These are phyloP conservation scores for Diabrotica undecimpunctata DNA, from an alignment of 1,140 invertebrate genomes.

Conservation along the genomic window DNA sequence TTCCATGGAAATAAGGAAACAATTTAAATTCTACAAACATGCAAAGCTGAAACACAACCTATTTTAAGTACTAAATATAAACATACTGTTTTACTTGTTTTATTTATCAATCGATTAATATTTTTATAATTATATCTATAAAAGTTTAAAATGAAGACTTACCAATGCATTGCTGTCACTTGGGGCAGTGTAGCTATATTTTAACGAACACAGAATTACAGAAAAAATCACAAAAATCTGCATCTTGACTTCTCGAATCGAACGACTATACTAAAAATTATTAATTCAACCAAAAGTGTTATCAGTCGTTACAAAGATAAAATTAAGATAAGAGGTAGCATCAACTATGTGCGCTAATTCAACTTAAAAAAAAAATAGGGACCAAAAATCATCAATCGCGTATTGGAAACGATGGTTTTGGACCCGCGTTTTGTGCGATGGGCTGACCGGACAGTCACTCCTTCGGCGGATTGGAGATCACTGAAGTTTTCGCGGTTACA, in stretches of 20 bases:
- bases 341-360: neutral
- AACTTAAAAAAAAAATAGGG: neutral
- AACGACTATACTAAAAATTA: neutral
- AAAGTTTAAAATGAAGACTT: neutral
- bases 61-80: no score
- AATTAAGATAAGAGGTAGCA: neutral
- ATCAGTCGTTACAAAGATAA: conserved; percentile 2
- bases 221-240: conserved; percentile 9
- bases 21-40: no score
- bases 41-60: no score
- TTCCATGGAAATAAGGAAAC: no score
- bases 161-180: conserved; percentile 16
- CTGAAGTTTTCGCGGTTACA: conserved; percentile 6
- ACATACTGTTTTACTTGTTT: no score
- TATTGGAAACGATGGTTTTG: neutral
- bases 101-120: no score
- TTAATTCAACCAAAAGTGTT: neutral
- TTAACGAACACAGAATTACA: conserved; percentile 12
- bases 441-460: neutral
- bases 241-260: conserved; percentile 6
- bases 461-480: conserved; percentile 9
- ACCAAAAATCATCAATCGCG: conserved; percentile 13
- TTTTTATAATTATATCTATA: no score
- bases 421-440: neutral
- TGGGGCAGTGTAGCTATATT: neutral